Conservation (phyloP, 2,888 invertebrate species). For the Leucophora obtusa region DNA sequence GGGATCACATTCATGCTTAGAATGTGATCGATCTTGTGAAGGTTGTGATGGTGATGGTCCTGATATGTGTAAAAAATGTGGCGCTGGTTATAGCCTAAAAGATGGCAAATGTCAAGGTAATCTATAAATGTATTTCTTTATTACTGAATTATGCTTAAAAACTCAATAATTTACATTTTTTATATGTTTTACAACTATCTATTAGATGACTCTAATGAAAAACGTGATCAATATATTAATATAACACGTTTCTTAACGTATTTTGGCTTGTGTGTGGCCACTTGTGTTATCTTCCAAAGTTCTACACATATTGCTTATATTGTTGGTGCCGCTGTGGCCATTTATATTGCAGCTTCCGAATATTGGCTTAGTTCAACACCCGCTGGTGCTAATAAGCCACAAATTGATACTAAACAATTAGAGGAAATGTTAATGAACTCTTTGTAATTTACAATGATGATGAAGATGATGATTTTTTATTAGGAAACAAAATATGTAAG, state of each 20-base stretch:
- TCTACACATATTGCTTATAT: slow-evolving; percentile 87
- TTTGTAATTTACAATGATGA: slow-evolving; percentile 66
- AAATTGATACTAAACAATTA: slow-evolving; percentile 76
- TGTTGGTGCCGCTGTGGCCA: slow-evolving; percentile 88
- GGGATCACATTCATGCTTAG: slow-evolving; percentile 87
- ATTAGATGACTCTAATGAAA: slow-evolving; percentile 79
- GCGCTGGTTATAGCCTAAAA: slow-evolving; percentile 84
- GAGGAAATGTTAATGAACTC: slow-evolving; percentile 78
- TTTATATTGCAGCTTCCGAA: slow-evolving; percentile 92
- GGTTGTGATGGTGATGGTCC: slow-evolving; percentile 94
- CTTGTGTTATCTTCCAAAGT: slow-evolving; percentile 90
- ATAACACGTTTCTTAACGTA: slow-evolving; percentile 89
- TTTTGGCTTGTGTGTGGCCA: slow-evolving; percentile 89
- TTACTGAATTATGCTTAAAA: not conserved
- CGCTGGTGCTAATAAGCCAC: slow-evolving; percentile 72
- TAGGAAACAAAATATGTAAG: slow-evolving; percentile 36
- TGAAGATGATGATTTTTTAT: slow-evolving; percentile 5
- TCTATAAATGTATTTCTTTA: slow-evolving; percentile 53
- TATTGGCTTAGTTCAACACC: slow-evolving; percentile 82
- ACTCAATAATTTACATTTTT: not conserved
- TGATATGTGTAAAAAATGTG: slow-evolving; percentile 92
- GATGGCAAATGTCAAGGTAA: slow-evolving; percentile 89
- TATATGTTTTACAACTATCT: slow-evolving; percentile 24
- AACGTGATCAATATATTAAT: slow-evolving; percentile 81
- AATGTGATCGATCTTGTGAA: slow-evolving; percentile 90